A percentile compares a stretch with the other conserved stretches of the same genome.
Evolutionary conservation across 2,797 vertebrate species (phyloP).

Genomic region (Netta rufina): DNA sequence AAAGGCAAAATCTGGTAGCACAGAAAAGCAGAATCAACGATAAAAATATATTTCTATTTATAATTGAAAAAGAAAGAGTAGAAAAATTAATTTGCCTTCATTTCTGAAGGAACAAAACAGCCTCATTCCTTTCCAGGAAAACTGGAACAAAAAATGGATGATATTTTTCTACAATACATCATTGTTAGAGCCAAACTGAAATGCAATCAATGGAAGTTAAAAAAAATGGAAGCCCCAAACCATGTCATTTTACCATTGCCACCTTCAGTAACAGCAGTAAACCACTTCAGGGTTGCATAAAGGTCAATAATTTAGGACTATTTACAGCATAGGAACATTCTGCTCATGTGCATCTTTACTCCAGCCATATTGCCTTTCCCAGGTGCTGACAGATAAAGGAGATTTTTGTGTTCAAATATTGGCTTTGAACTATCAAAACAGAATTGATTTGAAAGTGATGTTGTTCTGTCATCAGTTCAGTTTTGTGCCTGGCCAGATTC

Average conservation of each 20-base stretch:
- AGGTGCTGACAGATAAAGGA: not conserved
- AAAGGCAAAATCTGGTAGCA: not conserved
- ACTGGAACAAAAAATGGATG: not conserved
- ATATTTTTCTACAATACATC: not conserved
- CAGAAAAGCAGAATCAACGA: rapidly evolving
- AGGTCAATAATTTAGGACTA: not conserved
- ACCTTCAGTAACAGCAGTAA: not conserved
- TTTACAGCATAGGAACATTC: not conserved
- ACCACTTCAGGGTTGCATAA: not conserved
- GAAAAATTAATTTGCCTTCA: not conserved
- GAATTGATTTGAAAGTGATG: not conserved
- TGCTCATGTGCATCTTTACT: not conserved
- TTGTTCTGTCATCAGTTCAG: not conserved
- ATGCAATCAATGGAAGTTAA: not conserved
- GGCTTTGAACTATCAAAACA: not conserved
- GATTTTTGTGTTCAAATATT: not conserved
- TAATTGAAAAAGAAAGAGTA: not conserved
- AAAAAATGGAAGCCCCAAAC: not conserved
- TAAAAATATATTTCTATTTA: not conserved
- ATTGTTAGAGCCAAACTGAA: not conserved
- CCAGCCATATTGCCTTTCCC: not conserved
- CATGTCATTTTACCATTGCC: not conserved
- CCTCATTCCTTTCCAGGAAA: not conserved
- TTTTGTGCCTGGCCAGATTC: not conserved
- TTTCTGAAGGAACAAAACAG: not conserved